phyloP scores from a whole-genome alignment of 2,113 vertebrate species.

The Anarhynchus alexandrinus region DNA sequence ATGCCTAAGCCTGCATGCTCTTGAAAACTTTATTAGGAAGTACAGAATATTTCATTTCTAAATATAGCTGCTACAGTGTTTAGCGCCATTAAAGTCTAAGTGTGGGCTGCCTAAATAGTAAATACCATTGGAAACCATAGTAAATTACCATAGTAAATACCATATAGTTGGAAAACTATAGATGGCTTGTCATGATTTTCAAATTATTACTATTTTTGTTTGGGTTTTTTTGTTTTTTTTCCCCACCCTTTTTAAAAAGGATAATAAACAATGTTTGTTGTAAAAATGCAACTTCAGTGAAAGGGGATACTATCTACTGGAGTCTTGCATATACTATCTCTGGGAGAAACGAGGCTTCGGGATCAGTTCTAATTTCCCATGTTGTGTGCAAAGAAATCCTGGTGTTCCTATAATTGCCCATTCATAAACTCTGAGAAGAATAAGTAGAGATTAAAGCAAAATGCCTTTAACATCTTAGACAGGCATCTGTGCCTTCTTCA shows the following conservation, averaged over 20 bases:
- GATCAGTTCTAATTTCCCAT: background rate
- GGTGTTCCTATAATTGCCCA: background rate
- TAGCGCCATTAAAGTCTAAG: background rate
- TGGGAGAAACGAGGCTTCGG: background rate
- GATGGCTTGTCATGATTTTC: background rate
- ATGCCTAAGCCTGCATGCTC: background rate
- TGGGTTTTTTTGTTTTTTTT: background rate
- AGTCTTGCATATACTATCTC: background rate
- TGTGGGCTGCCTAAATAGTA: background rate
- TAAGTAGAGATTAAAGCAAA: background rate
- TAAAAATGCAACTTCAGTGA: background rate
- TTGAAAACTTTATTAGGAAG: constrained; percentile 32
- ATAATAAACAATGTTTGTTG: background rate
- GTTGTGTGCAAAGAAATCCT: background rate
- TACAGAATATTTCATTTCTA: constrained; percentile 30
- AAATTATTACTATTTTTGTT: background rate
- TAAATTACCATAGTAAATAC: background rate
- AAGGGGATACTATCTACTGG: background rate
- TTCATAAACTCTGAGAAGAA: background rate
- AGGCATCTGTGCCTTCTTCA: background rate
- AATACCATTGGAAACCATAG: background rate
- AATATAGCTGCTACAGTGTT: background rate
- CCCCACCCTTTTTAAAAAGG: background rate
- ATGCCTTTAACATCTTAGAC: background rate
- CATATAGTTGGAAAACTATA: background rate